Evolutionary conservation across 2,888 invertebrate species (phyloP), one percentile per base, ranked within the genome.

Genomic region (Rhingia rostrata): DNA sequence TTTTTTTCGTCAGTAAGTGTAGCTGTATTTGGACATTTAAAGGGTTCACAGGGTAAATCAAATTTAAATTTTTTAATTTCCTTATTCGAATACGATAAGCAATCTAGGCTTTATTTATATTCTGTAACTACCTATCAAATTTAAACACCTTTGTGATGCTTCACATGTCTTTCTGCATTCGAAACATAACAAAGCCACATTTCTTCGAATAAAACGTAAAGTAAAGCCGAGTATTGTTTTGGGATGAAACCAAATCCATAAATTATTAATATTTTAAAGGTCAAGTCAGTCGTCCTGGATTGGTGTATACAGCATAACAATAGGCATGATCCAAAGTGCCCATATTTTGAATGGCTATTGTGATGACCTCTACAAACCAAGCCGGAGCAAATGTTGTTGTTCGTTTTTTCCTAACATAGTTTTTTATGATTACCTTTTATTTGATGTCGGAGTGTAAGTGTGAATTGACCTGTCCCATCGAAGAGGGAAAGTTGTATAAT

Each of bases 261-360:
- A 67, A 80, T 80, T 74, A 63, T 67, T 43, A 63, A 74, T 56
- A 56, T 79, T 72, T 73, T 60, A 80, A 37, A 60, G 66, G 51
- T 73, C 63, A 70, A 70, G 39, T 41, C 43, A 6, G 43, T 58
- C 12, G 58, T 7, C 37, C 33, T 39, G 14, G 7, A 33, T 60
- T 14, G 12, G 14, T 30, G 12, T 49, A 66, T 9, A 56, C 32
- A 33, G n/a, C 56, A 58, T 37, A 7, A 74, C 64, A 74, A 74
- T 74, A 41, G 49, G 4, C 12, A 4, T 56, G 47, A 64, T 39
- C 73, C 73, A 56, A 64, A 41, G 64, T 56, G 49, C 6, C 58
- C 10, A 58, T 41, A 49, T 74, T 66, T 58, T 56, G 56, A 64
- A 39, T 41, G 49, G 74, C 56, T 47, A 58, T 58, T 49, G 6